A percentile compares a stretch with the other conserved stretches of the same genome.
Evolutionary conservation across 2,888 invertebrate species (phyloP).

Genomic region (Eustalomyia histrio): DNA sequence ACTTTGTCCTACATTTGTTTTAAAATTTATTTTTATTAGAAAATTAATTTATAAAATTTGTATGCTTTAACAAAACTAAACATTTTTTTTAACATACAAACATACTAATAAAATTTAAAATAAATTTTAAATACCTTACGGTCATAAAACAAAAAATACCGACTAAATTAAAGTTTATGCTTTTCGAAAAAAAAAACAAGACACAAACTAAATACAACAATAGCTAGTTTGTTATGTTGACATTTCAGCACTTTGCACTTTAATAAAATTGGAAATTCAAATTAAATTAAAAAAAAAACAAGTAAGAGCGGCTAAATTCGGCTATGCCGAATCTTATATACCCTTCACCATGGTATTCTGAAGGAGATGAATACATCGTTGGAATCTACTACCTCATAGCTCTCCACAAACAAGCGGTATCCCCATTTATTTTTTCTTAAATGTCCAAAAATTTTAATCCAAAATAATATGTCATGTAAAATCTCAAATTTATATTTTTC

Average conservation of each 20-base stretch:
- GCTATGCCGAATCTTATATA: no score
- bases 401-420: no score
- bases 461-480: no score
- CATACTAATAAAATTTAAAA: slow-evolving; percentile 12
- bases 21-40: not conserved
- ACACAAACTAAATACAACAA: not conserved
- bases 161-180: slow-evolving; percentile 12
- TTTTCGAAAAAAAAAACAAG: not conserved
- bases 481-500: no score
- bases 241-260: slow-evolving; percentile 57
- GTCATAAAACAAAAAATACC: not conserved
- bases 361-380: no score
- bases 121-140: slow-evolving; percentile 32
- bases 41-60: not conserved
- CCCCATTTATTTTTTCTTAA: no score
- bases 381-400: no score
- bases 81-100: slow-evolving; percentile 3
- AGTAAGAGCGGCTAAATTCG: no score
- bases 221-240: slow-evolving; percentile 6
- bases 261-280: slow-evolving; percentile 35
- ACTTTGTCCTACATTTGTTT: slow-evolving; percentile 1
- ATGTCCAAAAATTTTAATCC: no score
- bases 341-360: no score
- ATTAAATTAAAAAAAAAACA: slow-evolving; percentile 35
- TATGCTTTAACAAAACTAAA: not conserved